Evolutionary conservation across 1,140 invertebrate species (phyloP).

Genomic region (Halictus rubicundus): DNA sequence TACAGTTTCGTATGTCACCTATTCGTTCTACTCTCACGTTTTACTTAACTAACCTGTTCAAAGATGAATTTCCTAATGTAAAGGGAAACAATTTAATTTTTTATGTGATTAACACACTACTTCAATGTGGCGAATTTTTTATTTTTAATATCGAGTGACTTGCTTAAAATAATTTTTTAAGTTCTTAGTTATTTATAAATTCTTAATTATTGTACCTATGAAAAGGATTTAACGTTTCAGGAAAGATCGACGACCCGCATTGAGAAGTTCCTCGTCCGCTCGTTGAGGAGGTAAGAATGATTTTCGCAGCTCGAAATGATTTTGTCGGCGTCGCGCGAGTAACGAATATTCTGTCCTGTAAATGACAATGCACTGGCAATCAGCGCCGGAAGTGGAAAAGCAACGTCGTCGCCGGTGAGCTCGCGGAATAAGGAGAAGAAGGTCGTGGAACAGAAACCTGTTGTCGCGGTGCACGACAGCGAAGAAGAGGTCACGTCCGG

Average conservation of each 20-base stretch:
- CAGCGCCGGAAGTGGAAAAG: slow-evolving; percentile 49
- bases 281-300: slow-evolving; percentile 4
- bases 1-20: too few relatives aligned
- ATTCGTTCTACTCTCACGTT: too few relatives aligned
- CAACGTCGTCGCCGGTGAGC: slow-evolving; percentile 4
- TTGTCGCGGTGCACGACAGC: slow-evolving; percentile 27
- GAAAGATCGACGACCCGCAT: not conserved
- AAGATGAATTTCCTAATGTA: too few relatives aligned
- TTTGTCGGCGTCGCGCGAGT: not conserved
- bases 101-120: too few relatives aligned
- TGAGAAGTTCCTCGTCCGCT: not conserved
- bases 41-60: too few relatives aligned
- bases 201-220: not conserved
- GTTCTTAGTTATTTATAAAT: too few relatives aligned
- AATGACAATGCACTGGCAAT: not conserved
- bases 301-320: not conserved
- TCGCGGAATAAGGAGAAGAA: slow-evolving; percentile 54
- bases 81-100: too few relatives aligned
- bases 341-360: not conserved
- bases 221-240: not conserved
- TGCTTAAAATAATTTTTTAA: too few relatives aligned
- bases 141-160: too few relatives aligned
- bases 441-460: slow-evolving; percentile 51
- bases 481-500: slow-evolving; percentile 45
- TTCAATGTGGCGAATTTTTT: too few relatives aligned